Conservation (phyloP, 2,113 vertebrate species). For the Vidua macroura region DNA sequence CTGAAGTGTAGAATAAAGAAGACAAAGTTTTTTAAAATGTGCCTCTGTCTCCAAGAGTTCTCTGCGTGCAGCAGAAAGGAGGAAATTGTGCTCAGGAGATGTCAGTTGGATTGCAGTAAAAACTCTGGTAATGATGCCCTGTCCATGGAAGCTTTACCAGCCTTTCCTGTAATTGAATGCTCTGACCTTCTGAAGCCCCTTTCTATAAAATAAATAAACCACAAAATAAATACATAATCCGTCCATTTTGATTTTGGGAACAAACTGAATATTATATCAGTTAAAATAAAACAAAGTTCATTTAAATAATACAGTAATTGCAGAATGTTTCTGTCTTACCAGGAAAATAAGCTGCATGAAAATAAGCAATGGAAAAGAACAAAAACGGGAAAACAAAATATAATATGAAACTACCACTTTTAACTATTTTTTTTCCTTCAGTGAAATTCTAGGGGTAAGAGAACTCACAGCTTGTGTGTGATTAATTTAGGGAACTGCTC, state of each 20-base stretch:
- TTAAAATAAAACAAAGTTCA: constrained; percentile 5
- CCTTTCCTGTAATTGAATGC: constrained; percentile 33
- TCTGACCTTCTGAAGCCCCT: constrained; percentile 26
- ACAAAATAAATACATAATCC: background rate
- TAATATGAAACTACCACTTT: background rate
- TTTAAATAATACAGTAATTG: constrained; percentile 60
- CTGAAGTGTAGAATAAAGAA: background rate
- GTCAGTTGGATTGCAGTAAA: constrained; percentile 48
- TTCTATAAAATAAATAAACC: constrained; percentile 41
- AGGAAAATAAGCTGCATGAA: background rate
- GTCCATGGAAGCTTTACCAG: constrained; percentile 17
- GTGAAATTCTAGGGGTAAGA: background rate
- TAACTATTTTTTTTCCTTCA: background rate
- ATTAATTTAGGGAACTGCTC: background rate
- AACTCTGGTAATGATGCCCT: constrained; percentile 38
- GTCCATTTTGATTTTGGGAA: constrained; percentile 22
- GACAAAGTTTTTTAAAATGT: background rate
- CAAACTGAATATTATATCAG: constrained; percentile 28
- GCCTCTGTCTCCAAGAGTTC: background rate
- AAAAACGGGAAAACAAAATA: background rate
- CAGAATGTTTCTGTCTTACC: background rate
- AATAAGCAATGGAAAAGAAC: background rate
- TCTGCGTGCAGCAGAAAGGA: background rate
- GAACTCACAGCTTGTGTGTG: background rate
- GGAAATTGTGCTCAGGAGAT: constrained; percentile 40